A percentile compares a stretch with the other conserved stretches of the same genome.
phyloP scores from a whole-genome alignment of 2,797 vertebrate genomes.

The Schizothorax lantsangensis region DNA sequence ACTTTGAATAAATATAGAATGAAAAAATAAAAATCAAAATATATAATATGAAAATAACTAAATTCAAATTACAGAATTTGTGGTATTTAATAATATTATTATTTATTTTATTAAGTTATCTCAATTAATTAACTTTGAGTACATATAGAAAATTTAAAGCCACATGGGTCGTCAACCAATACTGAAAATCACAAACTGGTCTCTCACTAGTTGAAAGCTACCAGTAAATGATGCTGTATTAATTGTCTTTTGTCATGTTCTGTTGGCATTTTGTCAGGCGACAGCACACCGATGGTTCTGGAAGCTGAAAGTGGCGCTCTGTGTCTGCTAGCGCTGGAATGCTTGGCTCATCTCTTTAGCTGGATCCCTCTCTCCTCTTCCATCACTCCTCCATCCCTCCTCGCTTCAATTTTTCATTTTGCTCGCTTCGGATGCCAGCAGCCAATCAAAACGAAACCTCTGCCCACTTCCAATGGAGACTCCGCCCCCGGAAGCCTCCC shows the following conservation, averaged over 20 bases:
- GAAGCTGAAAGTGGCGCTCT: slow-evolving; percentile 91
- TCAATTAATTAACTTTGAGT: no score
- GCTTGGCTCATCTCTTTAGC: slow-evolving; percentile 98
- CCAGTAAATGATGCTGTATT: background rate
- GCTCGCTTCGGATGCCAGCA: slow-evolving; percentile 95
- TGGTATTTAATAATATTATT: no score
- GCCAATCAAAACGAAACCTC: slow-evolving; percentile 75
- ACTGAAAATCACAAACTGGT: background rate
- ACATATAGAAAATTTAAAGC: background rate
- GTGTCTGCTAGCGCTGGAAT: slow-evolving; percentile 93
- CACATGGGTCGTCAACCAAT: background rate
- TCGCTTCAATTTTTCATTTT: slow-evolving; percentile 97
- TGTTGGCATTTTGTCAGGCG: slow-evolving; percentile 42
- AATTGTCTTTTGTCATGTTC: background rate
- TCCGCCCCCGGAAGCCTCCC: slow-evolving; percentile 52
- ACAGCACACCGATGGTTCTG: slow-evolving; percentile 66
- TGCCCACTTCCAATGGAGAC: slow-evolving; percentile 74
- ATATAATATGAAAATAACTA: no score
- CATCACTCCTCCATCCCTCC: slow-evolving; percentile 95
- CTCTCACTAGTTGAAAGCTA: background rate
- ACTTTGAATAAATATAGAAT: background rate
- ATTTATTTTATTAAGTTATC: no score
- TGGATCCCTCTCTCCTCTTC: slow-evolving; percentile 97
- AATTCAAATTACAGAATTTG: no score
- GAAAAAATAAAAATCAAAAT: background rate